Base-by-base conservation (phyloP, 2,888 invertebrate genomes). In the Drosophila nr. perissopoda region DNA sequence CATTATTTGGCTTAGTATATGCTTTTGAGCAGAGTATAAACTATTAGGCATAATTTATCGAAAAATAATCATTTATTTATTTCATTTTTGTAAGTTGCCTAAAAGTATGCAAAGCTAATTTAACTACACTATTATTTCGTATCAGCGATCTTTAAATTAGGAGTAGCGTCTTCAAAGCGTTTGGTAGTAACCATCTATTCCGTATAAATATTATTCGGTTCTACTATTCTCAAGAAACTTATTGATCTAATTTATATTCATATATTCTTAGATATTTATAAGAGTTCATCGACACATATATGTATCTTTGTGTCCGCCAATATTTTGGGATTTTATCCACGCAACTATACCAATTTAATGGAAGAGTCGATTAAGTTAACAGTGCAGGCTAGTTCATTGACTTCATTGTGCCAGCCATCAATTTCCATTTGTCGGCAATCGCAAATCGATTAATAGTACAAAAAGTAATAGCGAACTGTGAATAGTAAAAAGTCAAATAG, bases 101-200 rank as follows among this genome's bases (percentile, higher is more conserved):
- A 4, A 64, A 64, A 58, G 53, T 70, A 71, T 64, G 27, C 64
- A 51, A 33, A 0, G 0, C 0, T 13, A 13, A 33, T n/a, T 16
- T 33, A 29, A 10, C n/a, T 3, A 4, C 16, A 29, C 4, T 8
- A n/a, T 21, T 31, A 21, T 31, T 49, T 49, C 18, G 29, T 29
- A 31, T 10, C 29, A 27, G 3, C n/a, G 0, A 11, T n/a, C n/a
- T 33, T 13, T 21, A 33, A 52, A 31, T 33, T 52, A 8, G 29
- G 13, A 52, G 29, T 52, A 31, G 8, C n/a, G 33, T 31, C 13
- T 51, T 7, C 4, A 13, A 21, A 29, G 51, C n/a, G 10, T 49
- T 10, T 21, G n/a, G 29, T n/a, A 29, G 51, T 18, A 49, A 11
- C 10, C 18, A 29, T 10, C 5, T 10, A 48, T 6, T 13, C 13